Base-by-base conservation (phyloP, 2,888 invertebrate species). In the Idaea dimidiata region DNA sequence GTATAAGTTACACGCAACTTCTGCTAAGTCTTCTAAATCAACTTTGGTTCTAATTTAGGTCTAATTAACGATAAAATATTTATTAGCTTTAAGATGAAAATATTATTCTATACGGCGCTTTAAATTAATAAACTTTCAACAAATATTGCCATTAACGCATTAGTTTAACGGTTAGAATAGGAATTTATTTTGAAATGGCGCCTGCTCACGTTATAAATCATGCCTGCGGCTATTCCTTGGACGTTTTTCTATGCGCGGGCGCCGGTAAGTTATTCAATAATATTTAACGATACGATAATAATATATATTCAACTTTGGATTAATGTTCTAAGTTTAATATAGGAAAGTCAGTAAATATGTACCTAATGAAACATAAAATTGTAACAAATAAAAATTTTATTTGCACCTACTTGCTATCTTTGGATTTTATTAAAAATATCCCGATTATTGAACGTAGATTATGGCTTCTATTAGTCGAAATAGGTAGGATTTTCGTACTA, bases 151-250 rank as follows among this genome's bases (percentile, higher is more conserved):
- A 43, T 43, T 43, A 43, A 43, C 14, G 43, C 43, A 43, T 43
- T 43, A 43, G 43, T 43, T 56, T 56, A 56, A 56, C 56, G 56
- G 14, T 17, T 14, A 17, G 56, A 10, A 18, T 8, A 56, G 56
- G 17, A 56, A 17, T 43, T 17, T 16, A 56, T 17, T 17, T 56
- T 56, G 18, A 56, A 18, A 56, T 56, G 56, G 56, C 56, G 56
- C 56, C 56, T 17, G 56, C 17, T 8, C 17, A 17, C 18, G 17
- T 56, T 17, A 56, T 56, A 56, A 56, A 56, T 56, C 56, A 56
- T 18, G 56, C 16, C 56, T 17, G 56, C 18, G 16, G 17, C 54
- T 16, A 14, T 43, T 43, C 10, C 43, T 43, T 43, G 7, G 43
- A 43, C 43, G 43, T 43, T 43, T 24, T 43, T 43, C 43, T 43